A percentile compares a stretch with the other conserved stretches of the same genome.
Conservation (phyloP, 2,113 vertebrate genomes). For the Polyodon spathula region DNA sequence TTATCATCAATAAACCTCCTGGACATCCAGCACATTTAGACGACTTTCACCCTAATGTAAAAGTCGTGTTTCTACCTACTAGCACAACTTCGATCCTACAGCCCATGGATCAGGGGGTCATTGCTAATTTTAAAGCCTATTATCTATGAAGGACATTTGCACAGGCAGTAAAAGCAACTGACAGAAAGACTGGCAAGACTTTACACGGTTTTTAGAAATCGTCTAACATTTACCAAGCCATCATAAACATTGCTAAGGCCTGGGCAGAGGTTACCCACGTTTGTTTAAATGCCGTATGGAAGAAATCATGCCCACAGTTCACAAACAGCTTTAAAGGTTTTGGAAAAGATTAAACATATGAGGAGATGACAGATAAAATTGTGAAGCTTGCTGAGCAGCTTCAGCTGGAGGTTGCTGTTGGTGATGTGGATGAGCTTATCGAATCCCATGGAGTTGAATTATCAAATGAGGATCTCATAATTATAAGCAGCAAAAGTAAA, state of each 20-base stretch:
- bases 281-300: neutral
- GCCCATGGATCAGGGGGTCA: conserved; percentile 1
- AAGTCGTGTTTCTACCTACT: neutral
- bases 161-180: too few species aligned
- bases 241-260: neutral
- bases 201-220: neutral
- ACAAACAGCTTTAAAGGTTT: neutral
- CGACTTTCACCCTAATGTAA: conserved; percentile 5
- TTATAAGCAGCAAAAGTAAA: too few species aligned
- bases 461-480: too few species aligned
- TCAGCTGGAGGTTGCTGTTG: conserved; percentile 2
- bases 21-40: conserved; percentile 5
- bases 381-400: neutral
- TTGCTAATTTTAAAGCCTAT: too few species aligned
- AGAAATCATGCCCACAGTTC: neutral
- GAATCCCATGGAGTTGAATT: neutral
- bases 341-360: neutral
- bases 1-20: conserved; percentile 15
- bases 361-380: neutral
- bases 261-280: too few species aligned
- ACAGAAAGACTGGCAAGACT: too few species aligned
- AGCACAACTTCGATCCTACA: conserved; percentile 1
- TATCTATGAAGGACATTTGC: too few species aligned
- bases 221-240: conserved; percentile 1
- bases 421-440: too few species aligned